phyloP scores from a whole-genome alignment of 2,888 invertebrate genomes.

The Lingula anatina region DNA sequence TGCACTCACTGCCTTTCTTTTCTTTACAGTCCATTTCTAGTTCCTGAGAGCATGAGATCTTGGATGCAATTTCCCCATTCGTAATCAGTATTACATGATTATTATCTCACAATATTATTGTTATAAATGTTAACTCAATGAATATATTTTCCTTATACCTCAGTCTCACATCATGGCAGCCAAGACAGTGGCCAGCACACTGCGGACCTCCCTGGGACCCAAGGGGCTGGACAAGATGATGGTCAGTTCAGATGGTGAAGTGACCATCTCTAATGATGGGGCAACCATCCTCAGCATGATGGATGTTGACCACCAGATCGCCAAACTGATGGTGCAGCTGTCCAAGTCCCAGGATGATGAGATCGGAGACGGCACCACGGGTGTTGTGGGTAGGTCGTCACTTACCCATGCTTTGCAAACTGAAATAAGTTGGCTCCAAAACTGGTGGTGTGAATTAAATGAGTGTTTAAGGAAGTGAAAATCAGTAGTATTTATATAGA shows the following conservation, averaged over 20 bases:
- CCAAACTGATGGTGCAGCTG: slow-evolving; percentile 94
- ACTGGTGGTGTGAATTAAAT: too few relatives aligned
- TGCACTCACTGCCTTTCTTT: too few relatives aligned
- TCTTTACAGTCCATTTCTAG: not conserved
- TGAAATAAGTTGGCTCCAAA: too few relatives aligned
- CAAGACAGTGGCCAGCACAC: slow-evolving; percentile 80
- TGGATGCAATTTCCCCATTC: too few relatives aligned
- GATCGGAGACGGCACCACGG: slow-evolving; percentile 99
- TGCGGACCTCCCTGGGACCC: slow-evolving; percentile 92
- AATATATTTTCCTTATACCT: too few relatives aligned
- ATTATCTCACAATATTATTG: too few relatives aligned
- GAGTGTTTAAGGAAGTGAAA: too few relatives aligned
- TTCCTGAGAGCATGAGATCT: too few relatives aligned
- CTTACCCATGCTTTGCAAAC: not conserved
- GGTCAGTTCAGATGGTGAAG: slow-evolving; percentile 94
- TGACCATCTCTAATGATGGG: slow-evolving; percentile 97
- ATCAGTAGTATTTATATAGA: too few relatives aligned
- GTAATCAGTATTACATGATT: too few relatives aligned
- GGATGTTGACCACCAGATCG: slow-evolving; percentile 98
- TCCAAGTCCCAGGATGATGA: slow-evolving; percentile 99
- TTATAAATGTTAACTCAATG: too few relatives aligned
- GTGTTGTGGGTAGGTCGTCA: slow-evolving; percentile 79
- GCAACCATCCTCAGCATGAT: slow-evolving; percentile 98
- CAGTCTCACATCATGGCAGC: slow-evolving; percentile 98
- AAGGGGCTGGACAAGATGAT: slow-evolving; percentile 95